Conservation (phyloP, 2,888 invertebrate genomes). For the Enoplolaimus lenunculus region DNA sequence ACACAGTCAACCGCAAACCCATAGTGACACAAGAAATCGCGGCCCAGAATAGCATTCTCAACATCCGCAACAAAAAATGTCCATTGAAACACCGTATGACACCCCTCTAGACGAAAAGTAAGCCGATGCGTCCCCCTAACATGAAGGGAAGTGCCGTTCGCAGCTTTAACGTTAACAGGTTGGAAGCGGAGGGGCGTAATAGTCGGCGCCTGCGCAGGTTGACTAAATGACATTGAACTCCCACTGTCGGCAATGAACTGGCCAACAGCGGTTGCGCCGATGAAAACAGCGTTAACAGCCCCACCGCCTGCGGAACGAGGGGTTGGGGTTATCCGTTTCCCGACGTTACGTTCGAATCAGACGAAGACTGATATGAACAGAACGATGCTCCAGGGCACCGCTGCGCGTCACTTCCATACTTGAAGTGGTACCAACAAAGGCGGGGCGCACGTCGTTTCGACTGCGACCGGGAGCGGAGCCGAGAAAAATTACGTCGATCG, state of each 20-base stretch:
- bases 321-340: not conserved
- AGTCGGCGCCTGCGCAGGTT: not conserved
- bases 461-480: not conserved
- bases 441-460: not conserved
- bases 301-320: not conserved
- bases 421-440: not conserved
- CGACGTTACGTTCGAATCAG: not conserved
- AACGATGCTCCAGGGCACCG: not conserved
- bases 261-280: not conserved
- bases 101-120: not conserved
- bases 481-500: not conserved
- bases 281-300: not conserved
- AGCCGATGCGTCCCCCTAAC: not conserved
- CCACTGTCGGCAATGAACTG: not conserved
- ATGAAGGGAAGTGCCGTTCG: not conserved
- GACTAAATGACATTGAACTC: not conserved
- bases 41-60: slow-evolving; percentile 2
- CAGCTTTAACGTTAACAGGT: not conserved
- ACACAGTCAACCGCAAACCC: not conserved
- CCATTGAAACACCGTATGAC: not conserved
- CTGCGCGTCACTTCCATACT: not conserved
- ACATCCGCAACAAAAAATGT: slow-evolving; percentile 9
- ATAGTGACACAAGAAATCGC: slow-evolving; percentile 5
- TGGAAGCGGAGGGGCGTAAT: not conserved
- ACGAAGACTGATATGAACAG: not conserved